phyloP scores from a whole-genome alignment of 2,797 vertebrate species.

The Delichon dasypus region DNA sequence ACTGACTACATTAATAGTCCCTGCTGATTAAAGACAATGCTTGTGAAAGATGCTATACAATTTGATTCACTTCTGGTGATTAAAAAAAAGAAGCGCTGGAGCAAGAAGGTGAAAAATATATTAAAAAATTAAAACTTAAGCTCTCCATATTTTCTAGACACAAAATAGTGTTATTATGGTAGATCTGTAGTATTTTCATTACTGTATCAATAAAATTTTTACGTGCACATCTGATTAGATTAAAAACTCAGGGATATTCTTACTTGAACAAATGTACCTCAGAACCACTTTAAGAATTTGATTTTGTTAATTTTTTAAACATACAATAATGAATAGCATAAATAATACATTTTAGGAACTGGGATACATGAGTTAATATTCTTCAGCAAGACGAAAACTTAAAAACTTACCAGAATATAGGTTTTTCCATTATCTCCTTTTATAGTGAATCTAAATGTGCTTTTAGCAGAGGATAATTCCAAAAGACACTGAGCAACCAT shows the following conservation, averaged over 20 bases:
- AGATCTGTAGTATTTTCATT: not conserved
- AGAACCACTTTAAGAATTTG: not conserved
- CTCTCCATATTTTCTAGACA: not conserved
- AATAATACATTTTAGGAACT: not conserved
- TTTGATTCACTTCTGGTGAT: not conserved
- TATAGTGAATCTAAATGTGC: constrained; percentile 88
- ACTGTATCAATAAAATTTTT: not conserved
- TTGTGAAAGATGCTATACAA: not conserved
- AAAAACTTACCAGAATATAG: constrained; percentile 86
- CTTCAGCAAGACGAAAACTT: not conserved
- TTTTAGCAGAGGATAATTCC: constrained; percentile 83
- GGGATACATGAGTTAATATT: not conserved
- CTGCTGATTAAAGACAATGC: not conserved
- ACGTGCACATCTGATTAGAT: not conserved
- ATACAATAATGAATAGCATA: not conserved
- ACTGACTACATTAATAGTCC: not conserved
- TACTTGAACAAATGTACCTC: not conserved
- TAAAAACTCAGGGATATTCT: not conserved
- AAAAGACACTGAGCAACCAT: constrained; percentile 81
- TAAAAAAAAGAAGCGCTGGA: not conserved
- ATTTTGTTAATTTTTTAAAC: not conserved
- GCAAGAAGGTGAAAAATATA: not conserved
- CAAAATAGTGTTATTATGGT: not conserved
- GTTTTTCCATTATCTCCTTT: constrained; percentile 85
- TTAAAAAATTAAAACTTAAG: not conserved